Percentiles rank a stretch among this genome's conserved stretches.
Evolutionary conservation across 2,113 vertebrate species (phyloP).

Genomic region (Leucoraja erinaceus): DNA sequence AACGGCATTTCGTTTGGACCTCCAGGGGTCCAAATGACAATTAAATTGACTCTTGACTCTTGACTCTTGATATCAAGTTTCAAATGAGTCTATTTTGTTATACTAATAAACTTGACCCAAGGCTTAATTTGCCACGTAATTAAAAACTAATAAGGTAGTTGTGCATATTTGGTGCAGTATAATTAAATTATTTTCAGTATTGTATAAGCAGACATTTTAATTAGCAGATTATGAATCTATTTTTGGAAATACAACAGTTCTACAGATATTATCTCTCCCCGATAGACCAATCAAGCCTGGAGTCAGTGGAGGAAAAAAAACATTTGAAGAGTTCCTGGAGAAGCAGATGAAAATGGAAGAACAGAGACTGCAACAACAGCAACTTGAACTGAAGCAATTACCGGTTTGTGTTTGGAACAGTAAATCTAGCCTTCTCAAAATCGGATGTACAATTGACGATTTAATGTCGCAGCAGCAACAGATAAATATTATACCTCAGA

Average conservation of each 20-base stretch:
- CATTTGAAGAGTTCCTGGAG: conserved; percentile 87
- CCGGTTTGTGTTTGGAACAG: conserved; percentile 56
- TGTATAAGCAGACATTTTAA: background rate
- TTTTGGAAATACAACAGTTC: background rate
- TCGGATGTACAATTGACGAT: background rate
- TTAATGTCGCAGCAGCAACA: background rate
- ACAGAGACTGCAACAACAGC: conserved; percentile 56
- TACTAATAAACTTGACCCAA: background rate
- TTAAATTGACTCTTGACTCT: too few relatives aligned
- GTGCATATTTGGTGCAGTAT: background rate
- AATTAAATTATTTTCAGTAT: background rate
- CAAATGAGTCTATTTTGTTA: background rate
- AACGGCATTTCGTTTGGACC: too few relatives aligned
- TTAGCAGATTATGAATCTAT: background rate
- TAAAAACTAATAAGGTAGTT: background rate
- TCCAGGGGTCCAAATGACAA: too few relatives aligned
- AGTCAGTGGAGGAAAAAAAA: conserved; percentile 66
- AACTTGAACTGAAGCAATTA: conserved; percentile 47
- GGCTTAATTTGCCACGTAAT: background rate
- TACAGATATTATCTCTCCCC: conserved; percentile 27
- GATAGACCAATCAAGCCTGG: conserved; percentile 72
- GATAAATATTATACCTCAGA: background rate
- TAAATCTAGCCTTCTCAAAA: background rate
- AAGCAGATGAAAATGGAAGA: conserved; percentile 82
- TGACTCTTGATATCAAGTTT: too few relatives aligned